Evolutionary conservation across 2,113 vertebrate species (phyloP).

Genomic region (Pollachius pollachius): DNA sequence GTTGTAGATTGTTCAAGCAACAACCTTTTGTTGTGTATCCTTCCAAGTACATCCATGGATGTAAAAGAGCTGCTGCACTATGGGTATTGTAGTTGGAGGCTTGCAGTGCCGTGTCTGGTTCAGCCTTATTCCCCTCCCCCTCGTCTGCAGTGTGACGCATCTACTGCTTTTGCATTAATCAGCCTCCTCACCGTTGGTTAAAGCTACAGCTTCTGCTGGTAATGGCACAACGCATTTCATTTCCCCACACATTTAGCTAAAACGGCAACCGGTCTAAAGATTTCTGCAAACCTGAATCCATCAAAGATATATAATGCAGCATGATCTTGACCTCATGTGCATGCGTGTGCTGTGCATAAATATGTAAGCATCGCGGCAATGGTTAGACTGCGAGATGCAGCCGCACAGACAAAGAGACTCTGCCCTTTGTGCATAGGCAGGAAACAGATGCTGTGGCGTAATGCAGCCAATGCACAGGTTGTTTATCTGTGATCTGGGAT

Average conservation of each 20-base stretch:
- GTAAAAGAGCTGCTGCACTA: slow-evolving; percentile 53
- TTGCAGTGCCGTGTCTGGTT: slow-evolving; percentile 51
- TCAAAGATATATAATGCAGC: no score
- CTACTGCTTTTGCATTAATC: slow-evolving; percentile 88
- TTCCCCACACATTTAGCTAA: no score
- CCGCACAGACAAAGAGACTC: background rate
- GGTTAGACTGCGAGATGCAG: slow-evolving; percentile 20
- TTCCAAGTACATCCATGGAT: slow-evolving; percentile 30
- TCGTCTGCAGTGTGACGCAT: slow-evolving; percentile 86
- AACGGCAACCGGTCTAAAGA: slow-evolving; percentile 66
- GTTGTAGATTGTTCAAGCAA: slow-evolving; percentile 2
- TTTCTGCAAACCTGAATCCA: slow-evolving; percentile 1
- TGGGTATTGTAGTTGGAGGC: slow-evolving; percentile 45
- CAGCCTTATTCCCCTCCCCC: slow-evolving; percentile 72
- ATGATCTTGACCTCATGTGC: slow-evolving; percentile 25
- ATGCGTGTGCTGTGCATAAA: no score
- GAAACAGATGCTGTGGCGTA: slow-evolving; percentile 38
- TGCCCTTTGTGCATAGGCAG: no score
- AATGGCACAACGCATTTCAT: slow-evolving; percentile 43
- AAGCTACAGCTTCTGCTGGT: slow-evolving; percentile 62
- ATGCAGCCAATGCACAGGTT: slow-evolving; percentile 30
- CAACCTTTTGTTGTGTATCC: slow-evolving; percentile 25
- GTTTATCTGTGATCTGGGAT: background rate
- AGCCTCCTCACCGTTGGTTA: slow-evolving; percentile 86
- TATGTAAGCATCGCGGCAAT: no score